Percentiles rank a stretch among this genome's conserved stretches.
These are phyloP conservation scores for human (Homo sapiens) DNA, from an alignment of 2,113 vertebrate species.

Conservation along the genomic window DNA sequence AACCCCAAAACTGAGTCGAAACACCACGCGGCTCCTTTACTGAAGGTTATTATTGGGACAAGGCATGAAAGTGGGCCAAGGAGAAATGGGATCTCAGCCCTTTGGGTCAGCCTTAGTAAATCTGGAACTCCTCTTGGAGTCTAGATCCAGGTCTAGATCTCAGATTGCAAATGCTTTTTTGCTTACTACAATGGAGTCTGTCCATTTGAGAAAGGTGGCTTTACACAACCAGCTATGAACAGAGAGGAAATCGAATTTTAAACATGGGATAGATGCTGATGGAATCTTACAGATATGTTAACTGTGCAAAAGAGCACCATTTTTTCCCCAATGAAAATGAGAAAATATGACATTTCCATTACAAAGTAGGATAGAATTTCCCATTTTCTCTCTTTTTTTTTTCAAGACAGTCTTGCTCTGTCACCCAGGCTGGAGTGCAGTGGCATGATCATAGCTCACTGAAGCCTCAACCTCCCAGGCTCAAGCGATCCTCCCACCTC, in stretches of 20 bases:
- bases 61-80: background rate
- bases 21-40: background rate
- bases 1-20: background rate
- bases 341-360: background rate
- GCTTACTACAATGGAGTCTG: background rate
- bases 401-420: too few species aligned
- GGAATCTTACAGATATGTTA: background rate
- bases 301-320: background rate
- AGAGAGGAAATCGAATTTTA: background rate
- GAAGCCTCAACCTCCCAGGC: too few species aligned
- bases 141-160: background rate
- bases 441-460: too few species aligned
- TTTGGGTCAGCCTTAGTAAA: background rate
- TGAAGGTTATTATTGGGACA: background rate
- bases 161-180: background rate
- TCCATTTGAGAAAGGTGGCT: background rate
- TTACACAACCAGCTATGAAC: background rate
- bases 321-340: background rate
- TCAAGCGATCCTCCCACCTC: too few species aligned
- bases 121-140: background rate
- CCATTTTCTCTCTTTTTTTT: background rate
- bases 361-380: background rate
- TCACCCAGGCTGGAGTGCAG: too few species aligned
- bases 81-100: background rate
- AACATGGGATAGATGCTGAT: background rate